Evolutionary conservation across 2,797 vertebrate species (phyloP), one percentile per base, ranked within the genome.

Genomic region (Chiroxiphia lanceolata): DNA sequence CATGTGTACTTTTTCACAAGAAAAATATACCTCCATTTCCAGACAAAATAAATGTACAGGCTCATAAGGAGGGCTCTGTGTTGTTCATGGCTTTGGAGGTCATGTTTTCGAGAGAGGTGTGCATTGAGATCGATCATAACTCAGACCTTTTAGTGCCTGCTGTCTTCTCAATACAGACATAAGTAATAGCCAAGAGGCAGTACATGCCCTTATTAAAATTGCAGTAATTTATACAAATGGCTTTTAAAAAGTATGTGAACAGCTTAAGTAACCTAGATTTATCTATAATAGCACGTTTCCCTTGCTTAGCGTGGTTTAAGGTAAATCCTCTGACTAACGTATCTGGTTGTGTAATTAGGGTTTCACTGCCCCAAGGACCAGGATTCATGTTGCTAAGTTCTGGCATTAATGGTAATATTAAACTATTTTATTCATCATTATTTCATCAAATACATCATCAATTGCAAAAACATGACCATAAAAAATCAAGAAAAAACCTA

Each of bases 21-120:
- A 54, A 86, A 72, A 61, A 50, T 6, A 50, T 23, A n/a, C 7
- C 11, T 89, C 6, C 7, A 16, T 56, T 85, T 91, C 38, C 25
- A 53, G 25, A 18, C 1, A 65, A 54, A 67, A 36, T 6, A 81
- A 70, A 57, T 3, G 4, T 38, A 38, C 4, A 68, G 26, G 34
- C 11, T 48, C 16, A 57, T 61, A 79, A 53, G 29, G 38, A 91
- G 26, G 36, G 5, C 19, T 74, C 10, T 29, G 10, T 75, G 16
- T 4, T 42, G 3, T 36, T 76, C 2, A 0, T 42, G 23, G 13
- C 22, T 76, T 67, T 18, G 29, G 12, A 36, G 8, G 9, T 34
- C 0, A 0, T 67, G 6, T 10, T 67, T 89, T 59, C 26, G 34
- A 31, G 29, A 6, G 11, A 13, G 3, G 1, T 0, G 7, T 47